phyloP scores from a whole-genome alignment of 2,888 invertebrate genomes.

The Thereva unica region DNA sequence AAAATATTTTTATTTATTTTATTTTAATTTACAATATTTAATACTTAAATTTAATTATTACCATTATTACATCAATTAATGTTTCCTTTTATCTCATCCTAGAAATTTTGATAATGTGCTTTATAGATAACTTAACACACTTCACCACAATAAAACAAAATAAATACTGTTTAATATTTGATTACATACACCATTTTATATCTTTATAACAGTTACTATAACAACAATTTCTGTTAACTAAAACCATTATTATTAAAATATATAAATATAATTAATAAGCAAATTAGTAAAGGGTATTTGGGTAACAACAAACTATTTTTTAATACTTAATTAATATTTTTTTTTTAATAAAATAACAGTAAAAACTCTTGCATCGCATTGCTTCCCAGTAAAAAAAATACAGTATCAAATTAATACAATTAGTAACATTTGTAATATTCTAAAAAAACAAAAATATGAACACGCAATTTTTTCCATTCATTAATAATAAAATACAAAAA shows the following conservation, averaged over 20 bases:
- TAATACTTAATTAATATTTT: background rate
- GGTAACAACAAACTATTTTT: conserved; percentile 5
- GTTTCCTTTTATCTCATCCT: conserved; percentile 13
- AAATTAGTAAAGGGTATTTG: conserved; percentile 23
- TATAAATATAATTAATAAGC: conserved; percentile 19
- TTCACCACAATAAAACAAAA: conserved; percentile 1
- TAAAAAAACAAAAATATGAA: too few relatives aligned
- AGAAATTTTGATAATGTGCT: conserved; percentile 22
- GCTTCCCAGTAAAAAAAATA: conserved; percentile 18
- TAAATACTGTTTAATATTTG: conserved; percentile 19
- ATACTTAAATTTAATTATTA: conserved; percentile 14
- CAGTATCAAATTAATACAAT: conserved; percentile 14
- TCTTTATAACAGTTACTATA: conserved; percentile 17
- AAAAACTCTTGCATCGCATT: conserved; percentile 34
- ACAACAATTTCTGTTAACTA: conserved; percentile 29
- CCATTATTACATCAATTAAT: conserved; percentile 21
- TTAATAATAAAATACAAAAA: too few relatives aligned
- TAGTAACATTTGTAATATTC: too few relatives aligned
- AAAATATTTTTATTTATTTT: conserved; percentile 21
- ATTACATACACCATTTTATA: conserved; percentile 27
- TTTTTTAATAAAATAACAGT: conserved; percentile 17
- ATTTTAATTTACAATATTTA: conserved; percentile 26
- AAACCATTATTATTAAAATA: background rate
- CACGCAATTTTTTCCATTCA: too few relatives aligned
- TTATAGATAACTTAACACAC: conserved; percentile 7